Evolutionary conservation across 2,797 vertebrate species (phyloP), one percentile per base, ranked within the genome.

Genomic region (Sardinella longiceps): DNA sequence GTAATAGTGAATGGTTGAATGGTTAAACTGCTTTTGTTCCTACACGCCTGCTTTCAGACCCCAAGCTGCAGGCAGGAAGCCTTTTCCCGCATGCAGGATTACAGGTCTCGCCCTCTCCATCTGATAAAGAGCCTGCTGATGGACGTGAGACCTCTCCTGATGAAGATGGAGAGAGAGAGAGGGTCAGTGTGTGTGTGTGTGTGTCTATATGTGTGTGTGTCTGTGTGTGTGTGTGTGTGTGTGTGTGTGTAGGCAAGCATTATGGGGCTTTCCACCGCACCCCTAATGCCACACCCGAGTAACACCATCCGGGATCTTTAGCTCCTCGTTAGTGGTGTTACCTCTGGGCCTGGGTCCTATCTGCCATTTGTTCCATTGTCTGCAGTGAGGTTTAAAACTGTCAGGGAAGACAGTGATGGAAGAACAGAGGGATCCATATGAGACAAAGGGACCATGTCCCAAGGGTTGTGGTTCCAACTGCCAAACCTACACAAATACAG

Each of bases 381-480:
- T 80, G 50, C 11, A 23, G 30, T 84, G 18, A 39, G 37, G 74
- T 80, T 87, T 87, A 82, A 87, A 7, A 85, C 60, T 77, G 86
- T 81, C 85, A 84, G 23, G 39, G 18, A 37, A 18, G 66, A 83
- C 63, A 15, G 18, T 80, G 84, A 84, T 56, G 39, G 83, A 82
- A 14, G 25, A 88, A 84, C 84, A 53, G 84, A 88, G 51, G 50
- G 82, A 87, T 50, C 82, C 74, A 77, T 77, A 70, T 43, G 80
- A 87, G 84, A 87, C 87, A 90, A 88, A 87, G 84, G n/a, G 3
- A 81, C 84, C n/a, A 33, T 46, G 81, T 88, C 77, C 85, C 86
- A 30, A 25, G 82, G 84, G 85, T 82, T 84, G 56, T 84, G 81
- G 85, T 83, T 82, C 87, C 70, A 89, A 87, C 86, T 11, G 87